Conservation (phyloP, 1,140 invertebrate species). For the Drosophila pruinosa region DNA sequence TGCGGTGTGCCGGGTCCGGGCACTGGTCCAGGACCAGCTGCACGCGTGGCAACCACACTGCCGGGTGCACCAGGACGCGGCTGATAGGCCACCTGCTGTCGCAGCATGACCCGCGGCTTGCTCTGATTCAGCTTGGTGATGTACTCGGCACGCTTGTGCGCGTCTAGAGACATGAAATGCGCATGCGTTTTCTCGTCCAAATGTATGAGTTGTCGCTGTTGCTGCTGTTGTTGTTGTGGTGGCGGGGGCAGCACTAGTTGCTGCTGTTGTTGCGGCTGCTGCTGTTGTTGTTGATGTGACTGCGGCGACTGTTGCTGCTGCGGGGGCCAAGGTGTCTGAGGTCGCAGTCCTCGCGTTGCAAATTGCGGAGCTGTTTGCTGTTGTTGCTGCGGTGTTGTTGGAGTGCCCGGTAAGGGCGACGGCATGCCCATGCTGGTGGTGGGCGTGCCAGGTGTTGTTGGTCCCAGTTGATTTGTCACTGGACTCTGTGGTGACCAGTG, state of each 20-base stretch:
- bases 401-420: constrained; percentile 65
- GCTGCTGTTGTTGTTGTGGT: constrained; percentile 82
- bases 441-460: constrained; percentile 65
- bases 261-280: constrained; percentile 66
- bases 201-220: constrained; percentile 86
- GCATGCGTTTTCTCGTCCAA: constrained; percentile 91
- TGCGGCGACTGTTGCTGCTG: constrained; percentile 59
- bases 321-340: constrained; percentile 73
- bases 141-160: constrained; percentile 89
- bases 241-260: constrained; percentile 69
- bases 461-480: constrained; percentile 57
- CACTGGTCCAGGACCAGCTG: constrained; percentile 83
- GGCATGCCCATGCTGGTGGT: constrained; percentile 74
- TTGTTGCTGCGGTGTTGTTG: constrained; percentile 66
- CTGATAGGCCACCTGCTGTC: constrained; percentile 83
- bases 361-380: constrained; percentile 65
- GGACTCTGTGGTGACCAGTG: constrained; percentile 72
- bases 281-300: constrained; percentile 55
- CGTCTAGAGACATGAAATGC: constrained; percentile 92
- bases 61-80: constrained; percentile 84
- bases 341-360: constrained; percentile 46
- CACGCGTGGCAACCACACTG: constrained; percentile 83
- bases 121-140: constrained; percentile 89
- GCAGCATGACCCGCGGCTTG: constrained; percentile 84
- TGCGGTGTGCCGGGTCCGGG: constrained; percentile 80